phyloP scores from a whole-genome alignment of 35 echinoderm and acorn worm species.

The Heliocidaris tuberculata region DNA sequence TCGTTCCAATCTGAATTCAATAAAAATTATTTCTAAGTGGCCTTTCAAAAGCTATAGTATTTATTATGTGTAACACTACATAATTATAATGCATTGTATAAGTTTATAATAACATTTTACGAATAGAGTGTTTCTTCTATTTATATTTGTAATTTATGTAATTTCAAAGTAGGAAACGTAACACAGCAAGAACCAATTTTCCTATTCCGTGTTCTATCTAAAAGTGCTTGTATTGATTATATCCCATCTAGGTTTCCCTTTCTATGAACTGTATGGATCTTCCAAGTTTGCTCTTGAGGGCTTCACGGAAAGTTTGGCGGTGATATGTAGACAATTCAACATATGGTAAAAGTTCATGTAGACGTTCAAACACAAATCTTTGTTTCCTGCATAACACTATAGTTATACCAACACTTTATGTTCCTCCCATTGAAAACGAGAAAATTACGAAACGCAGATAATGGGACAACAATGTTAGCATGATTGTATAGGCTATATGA shows the following conservation, averaged over 20 bases:
- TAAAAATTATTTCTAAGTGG: too few species aligned
- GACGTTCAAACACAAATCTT: neutral
- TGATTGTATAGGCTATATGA: neutral
- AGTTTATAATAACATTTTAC: too few species aligned
- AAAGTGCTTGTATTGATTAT: neutral
- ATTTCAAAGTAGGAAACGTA: too few species aligned
- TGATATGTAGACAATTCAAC: conserved; percentile 46
- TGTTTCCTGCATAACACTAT: neutral
- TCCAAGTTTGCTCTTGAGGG: conserved; percentile 66
- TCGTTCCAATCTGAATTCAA: too few species aligned
- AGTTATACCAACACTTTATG: neutral
- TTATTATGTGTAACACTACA: too few species aligned
- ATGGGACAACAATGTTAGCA: neutral
- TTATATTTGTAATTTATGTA: too few species aligned
- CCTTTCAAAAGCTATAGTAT: too few species aligned
- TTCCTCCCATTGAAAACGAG: neutral
- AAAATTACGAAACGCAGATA: neutral
- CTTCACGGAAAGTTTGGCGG: conserved; percentile 54
- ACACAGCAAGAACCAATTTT: too few species aligned
- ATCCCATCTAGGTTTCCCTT: conserved; percentile 35
- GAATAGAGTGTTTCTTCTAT: too few species aligned
- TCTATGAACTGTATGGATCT: conserved; percentile 54
- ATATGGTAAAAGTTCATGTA: conserved; percentile 45
- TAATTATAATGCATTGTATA: too few species aligned
- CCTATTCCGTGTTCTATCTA: neutral